Evolutionary conservation across 2,113 vertebrate genomes (phyloP).

Genomic region (Larimichthys crocea): DNA sequence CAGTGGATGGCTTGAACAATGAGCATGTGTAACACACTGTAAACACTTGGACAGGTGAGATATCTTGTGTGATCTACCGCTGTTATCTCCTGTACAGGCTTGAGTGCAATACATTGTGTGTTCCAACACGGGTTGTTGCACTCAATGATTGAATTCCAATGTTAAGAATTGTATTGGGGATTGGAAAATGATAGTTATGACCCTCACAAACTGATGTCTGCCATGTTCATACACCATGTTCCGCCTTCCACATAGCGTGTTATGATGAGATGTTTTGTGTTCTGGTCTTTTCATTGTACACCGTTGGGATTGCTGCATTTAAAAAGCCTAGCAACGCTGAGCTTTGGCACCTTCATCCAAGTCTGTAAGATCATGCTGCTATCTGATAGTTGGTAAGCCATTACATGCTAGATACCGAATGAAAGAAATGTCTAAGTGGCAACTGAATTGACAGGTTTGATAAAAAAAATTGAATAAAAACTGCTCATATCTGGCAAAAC

Average conservation of each 20-base stretch:
- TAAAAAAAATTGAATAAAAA: background rate
- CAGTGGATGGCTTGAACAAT: background rate
- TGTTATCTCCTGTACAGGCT: background rate
- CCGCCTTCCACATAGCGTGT: background rate
- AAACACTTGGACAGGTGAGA: background rate
- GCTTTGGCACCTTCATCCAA: background rate
- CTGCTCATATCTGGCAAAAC: background rate
- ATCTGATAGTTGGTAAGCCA: too few relatives aligned
- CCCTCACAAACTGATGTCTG: background rate
- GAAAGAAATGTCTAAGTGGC: background rate
- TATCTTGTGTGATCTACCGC: background rate
- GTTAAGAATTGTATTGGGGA: background rate
- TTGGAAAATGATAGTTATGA: too few relatives aligned
- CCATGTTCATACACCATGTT: background rate
- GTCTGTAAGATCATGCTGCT: background rate
- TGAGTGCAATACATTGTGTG: background rate
- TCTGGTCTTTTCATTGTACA: background rate
- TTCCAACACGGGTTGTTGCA: background rate
- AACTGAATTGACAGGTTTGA: background rate
- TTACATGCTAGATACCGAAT: background rate
- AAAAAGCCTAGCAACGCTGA: background rate
- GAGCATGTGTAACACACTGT: background rate
- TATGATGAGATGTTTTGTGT: slow-evolving; percentile 23
- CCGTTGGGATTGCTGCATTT: background rate
- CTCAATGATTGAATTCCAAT: background rate